Base-by-base conservation (phyloP, 2,888 invertebrate genomes). In the Laspeyria flexula region DNA sequence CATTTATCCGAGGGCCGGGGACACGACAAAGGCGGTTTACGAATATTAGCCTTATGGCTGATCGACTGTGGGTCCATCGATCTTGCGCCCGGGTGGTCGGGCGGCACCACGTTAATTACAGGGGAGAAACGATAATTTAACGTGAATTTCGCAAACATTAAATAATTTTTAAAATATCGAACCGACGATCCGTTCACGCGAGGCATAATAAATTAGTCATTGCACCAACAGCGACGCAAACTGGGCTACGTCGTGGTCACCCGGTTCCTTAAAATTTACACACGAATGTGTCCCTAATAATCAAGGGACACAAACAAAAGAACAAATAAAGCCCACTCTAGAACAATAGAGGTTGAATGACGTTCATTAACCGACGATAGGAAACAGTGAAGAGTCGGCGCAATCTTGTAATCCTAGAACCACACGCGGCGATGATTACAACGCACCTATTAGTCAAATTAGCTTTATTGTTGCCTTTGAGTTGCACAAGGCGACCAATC, bases 391-490 rank as follows among this genome's bases (percentile, higher is more conserved):
- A 76, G 80, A 79, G 75, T 70, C 82, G 77, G 79, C 81, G 81
- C 73, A 77, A 81, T 81, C 81, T 77, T 77, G 82, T 90, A 90
- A 90, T 90, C 90, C 91, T 83, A 83, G 81, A 87, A 81, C 91
- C 91, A 90, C 91, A 92, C 92, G 90, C 88, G 79, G 87, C 81
- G 90, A 89, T 82, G 88, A 91, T 92, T 91, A 90, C 92, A 86
- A 87, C 82, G 90, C 88, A 88, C 86, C 90, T 90, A 92, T 91
- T 91, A 92, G 92, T 90, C 91, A 92, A 92, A 92, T 92, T 90
- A 90, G 90, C 85, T 83, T 86, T 90, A 92, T 92, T 92, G 91
- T 92, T 90, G 81, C 75, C 79, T 80, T 77, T 81, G 75, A 73
- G 85, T 88, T 86, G 85, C 86, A 79, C 82, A 86, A 85, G 83